Base-by-base conservation (phyloP, 2,888 invertebrate species). In the Eulithis prunata region DNA sequence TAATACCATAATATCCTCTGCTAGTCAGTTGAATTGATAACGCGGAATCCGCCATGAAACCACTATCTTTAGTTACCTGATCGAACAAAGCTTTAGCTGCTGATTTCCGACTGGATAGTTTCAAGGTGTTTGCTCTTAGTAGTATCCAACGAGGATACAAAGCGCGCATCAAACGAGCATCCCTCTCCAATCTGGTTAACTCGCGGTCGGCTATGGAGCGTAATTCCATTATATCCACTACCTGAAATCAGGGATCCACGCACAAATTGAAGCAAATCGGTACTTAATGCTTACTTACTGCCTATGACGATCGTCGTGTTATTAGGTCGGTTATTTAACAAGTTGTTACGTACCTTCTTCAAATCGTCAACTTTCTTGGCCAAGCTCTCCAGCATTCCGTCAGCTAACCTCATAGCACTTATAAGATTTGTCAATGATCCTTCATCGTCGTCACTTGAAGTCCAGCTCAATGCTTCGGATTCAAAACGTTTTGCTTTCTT, bases 331-430 rank as follows among this genome's bases (percentile, higher is more conserved):
- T 11, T 41, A 41, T 41, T 10, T 41, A 41, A 41, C 2, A 8
- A 41, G 41, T 41, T 8, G 41, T 8, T 41, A 41, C 41, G 67
- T 81, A 87, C 91, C 87, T 91, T 91, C 72, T 83, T 81, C 57
- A 91, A 79, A 71, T 91, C 92, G 60, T 91, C 88, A 46, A 93
- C 79, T 85, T 92, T 93, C 66, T 85, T 80, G n/a, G 90, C 90
- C 63, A 93, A 81, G 66, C 90, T 89, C 78, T 91, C 91, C 41
- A 93, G 72, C 90, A 93, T 89, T 32, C 90, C 92, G 76, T 93
- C 92, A 43, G 89, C 87, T 49, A 91, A 80, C 73, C 92, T 82
- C 80, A 91, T 74, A 52, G 87, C 78, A 68, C 89, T 90, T 32
- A 93, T 62, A 21, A 91, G 76, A 21, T 77, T 79, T n/a, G 78